These are phyloP conservation scores for Nothoprocta perdicaria DNA, from an alignment of 2,113 vertebrate genomes.

Conservation along the genomic window DNA sequence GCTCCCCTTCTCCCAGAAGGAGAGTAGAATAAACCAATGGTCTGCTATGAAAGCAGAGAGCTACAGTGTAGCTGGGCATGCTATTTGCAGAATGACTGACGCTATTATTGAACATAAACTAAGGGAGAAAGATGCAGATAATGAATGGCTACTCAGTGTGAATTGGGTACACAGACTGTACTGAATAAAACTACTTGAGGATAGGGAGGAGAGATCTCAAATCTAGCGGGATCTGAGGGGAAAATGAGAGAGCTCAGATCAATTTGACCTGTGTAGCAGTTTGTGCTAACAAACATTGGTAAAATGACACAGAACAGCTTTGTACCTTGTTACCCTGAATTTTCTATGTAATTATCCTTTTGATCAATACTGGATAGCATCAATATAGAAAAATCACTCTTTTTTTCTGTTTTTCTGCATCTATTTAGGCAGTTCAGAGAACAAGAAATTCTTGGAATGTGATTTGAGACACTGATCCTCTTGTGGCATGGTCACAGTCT, in stretches of 20 bases:
- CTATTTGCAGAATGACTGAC: not conserved
- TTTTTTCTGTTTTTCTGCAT: not conserved
- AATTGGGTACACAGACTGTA: not conserved
- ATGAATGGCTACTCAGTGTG: not conserved
- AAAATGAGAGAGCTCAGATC: not conserved
- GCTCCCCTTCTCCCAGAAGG: not conserved
- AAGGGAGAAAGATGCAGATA: not conserved
- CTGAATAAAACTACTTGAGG: not conserved
- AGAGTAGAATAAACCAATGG: not conserved
- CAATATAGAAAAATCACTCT: not conserved
- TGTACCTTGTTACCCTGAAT: not conserved
- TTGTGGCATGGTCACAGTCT: not conserved
- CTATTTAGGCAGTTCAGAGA: not conserved
- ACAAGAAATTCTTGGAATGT: not conserved
- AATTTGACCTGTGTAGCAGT: not conserved
- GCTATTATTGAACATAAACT: not conserved
- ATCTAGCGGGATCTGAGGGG: not conserved
- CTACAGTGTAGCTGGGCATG: not conserved
- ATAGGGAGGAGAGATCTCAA: not conserved
- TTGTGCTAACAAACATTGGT: not conserved
- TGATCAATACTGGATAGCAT: not conserved
- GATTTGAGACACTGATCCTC: not conserved
- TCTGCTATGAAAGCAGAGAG: not conserved
- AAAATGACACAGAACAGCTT: not conserved
- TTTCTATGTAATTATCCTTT: not conserved